Evolutionary conservation across 2,888 invertebrate genomes (phyloP).

Genomic region (Micropterix aruncella): DNA sequence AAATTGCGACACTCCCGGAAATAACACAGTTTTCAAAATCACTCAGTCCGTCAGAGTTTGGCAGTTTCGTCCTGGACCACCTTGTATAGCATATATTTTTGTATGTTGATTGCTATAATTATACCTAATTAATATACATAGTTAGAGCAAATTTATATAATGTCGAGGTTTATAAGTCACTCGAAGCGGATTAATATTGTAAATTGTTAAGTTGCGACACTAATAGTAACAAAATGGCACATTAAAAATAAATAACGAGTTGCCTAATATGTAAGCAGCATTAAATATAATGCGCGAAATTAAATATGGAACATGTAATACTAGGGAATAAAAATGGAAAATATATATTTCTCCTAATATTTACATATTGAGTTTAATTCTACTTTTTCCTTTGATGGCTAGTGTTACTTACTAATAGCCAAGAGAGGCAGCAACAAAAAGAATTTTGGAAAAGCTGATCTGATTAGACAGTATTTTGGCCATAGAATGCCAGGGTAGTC

Average conservation of each 20-base stretch:
- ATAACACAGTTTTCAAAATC: too few species aligned
- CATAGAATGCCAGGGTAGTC: too few species aligned
- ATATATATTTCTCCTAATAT: background rate
- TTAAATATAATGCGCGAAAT: background rate
- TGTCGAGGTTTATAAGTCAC: background rate
- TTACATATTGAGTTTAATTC: too few species aligned
- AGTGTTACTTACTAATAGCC: too few species aligned
- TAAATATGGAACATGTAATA: background rate
- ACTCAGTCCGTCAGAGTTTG: too few species aligned
- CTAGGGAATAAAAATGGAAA: background rate
- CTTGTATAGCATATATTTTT: conserved; percentile 2
- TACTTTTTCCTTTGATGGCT: too few species aligned
- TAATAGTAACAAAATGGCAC: background rate
- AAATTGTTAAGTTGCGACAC: background rate
- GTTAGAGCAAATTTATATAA: background rate
- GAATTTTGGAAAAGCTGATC: too few species aligned
- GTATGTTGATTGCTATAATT: background rate
- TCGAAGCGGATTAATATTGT: too few species aligned
- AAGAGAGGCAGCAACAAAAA: too few species aligned
- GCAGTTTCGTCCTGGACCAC: too few species aligned
- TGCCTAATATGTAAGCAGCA: background rate
- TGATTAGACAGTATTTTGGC: too few species aligned
- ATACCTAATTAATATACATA: background rate
- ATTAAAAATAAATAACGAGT: background rate
- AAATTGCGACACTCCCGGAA: too few species aligned